Conservation (phyloP, 2,888 invertebrate genomes). For the Saturnia japonica region DNA sequence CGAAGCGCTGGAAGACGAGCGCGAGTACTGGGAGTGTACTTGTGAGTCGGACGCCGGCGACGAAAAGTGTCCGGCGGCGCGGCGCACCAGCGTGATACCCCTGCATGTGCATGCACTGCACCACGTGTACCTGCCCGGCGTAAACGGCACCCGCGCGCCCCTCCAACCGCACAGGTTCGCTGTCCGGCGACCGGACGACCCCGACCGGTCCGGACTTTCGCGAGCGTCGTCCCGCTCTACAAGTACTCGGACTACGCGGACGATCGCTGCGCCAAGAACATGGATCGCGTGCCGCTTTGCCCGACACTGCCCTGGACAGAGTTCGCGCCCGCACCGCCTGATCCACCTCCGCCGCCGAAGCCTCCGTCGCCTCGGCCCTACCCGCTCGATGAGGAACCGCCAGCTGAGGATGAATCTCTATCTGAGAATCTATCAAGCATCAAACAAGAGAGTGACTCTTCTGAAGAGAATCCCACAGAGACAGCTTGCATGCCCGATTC, state of each 20-base stretch:
- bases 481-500: constrained; percentile 36
- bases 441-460: background rate
- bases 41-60: constrained; percentile 48
- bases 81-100: constrained; percentile 64
- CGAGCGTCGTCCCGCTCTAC: constrained; percentile 70
- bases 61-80: constrained; percentile 65
- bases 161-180: constrained; percentile 62
- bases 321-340: constrained; percentile 68
- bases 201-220: constrained; percentile 62
- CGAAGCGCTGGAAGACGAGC: constrained; percentile 63
- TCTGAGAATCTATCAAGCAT: background rate
- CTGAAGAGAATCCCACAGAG: background rate
- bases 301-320: constrained; percentile 60
- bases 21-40: constrained; percentile 55
- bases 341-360: constrained; percentile 58
- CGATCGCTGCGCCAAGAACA: constrained; percentile 72
- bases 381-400: constrained; percentile 38
- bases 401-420: constrained; percentile 25
- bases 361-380: constrained; percentile 64
- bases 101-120: constrained; percentile 79
- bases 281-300: constrained; percentile 62
- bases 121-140: constrained; percentile 78
- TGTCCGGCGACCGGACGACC: constrained; percentile 58
- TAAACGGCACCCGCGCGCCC: constrained; percentile 83
- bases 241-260: constrained; percentile 77